Evolutionary conservation across 2,113 vertebrate species (phyloP).

Genomic region (Myrmecophaga tridactyla): DNA sequence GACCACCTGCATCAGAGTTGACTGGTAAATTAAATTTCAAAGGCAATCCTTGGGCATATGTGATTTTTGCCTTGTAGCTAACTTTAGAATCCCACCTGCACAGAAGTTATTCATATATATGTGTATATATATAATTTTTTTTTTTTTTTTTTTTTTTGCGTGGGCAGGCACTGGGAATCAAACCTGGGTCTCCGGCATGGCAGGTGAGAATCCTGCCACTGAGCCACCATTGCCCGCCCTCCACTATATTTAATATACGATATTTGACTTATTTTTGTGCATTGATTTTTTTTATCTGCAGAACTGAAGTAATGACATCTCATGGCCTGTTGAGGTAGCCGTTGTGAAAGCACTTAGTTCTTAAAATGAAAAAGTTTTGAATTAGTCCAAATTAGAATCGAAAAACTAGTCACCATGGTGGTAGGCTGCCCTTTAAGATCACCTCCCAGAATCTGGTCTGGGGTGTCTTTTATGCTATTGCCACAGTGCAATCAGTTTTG

Average conservation of each 20-base stretch:
- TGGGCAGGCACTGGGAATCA: too few species aligned
- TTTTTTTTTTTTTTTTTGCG: too few species aligned
- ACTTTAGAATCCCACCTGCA: constrained; percentile 29
- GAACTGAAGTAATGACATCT: constrained; percentile 52
- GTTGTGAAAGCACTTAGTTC: constrained; percentile 53
- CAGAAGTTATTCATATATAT: constrained; percentile 30
- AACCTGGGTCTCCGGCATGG: too few species aligned
- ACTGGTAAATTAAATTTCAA: neutral
- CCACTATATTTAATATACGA: constrained; percentile 1
- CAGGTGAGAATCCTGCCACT: too few species aligned
- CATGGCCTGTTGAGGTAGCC: neutral
- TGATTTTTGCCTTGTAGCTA: constrained; percentile 37
- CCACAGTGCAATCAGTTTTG: neutral
- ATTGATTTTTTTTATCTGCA: constrained; percentile 42
- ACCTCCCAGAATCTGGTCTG: neutral
- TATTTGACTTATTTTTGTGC: constrained; percentile 65
- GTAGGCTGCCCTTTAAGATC: neutral
- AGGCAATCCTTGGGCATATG: neutral
- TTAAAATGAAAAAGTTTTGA: constrained; percentile 26
- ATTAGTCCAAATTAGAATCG: neutral
- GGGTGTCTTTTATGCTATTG: neutral
- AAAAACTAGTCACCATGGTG: neutral
- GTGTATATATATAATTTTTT: too few species aligned
- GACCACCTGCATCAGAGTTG: neutral
- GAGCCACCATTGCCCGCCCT: too few species aligned